Evolutionary conservation across 1,140 invertebrate species (phyloP), one percentile per base, ranked within the genome.

Genomic region (Cydia splendana): DNA sequence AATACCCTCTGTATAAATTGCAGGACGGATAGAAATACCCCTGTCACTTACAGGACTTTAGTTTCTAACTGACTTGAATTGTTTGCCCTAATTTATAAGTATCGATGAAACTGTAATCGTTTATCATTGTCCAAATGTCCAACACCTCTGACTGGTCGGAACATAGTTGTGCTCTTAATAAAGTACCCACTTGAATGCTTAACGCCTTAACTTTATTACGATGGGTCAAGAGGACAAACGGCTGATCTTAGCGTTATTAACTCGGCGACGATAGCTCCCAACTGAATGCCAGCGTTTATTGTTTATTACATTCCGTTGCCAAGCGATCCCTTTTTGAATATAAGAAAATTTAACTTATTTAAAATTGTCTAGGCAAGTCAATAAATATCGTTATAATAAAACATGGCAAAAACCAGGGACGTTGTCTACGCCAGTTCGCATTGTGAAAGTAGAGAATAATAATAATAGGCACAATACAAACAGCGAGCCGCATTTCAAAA

Each of bases 181-280:
- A 71, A 71, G 67, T 18, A 42, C 67, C 67, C 57, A 62, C 57
- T 62, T 20, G 57, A 62, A 62, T 62, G 57, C 18, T 20, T 18
- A 42, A 71, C 15, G 30, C n/a, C 67, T 38, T 71, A 71, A 71
- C 67, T 71, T 71, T 71, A 71, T 71, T 71, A 71, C 67, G 34
- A 71, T 71, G 67, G 67, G 67, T 71, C 67, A 71, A 71, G 67
- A 62, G 67, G 67, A 24, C 67, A 71, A 71, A 71, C 34, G 67
- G 67, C 67, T 71, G 67, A 71, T 71, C 67, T 71, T 38, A 71
- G 67, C 67, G 67, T 71, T 71, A 71, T 71, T 71, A 42, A 71
- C n/a, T 42, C 67, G n/a, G 18, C 67, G 34, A 42, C 67, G n/a
- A 24, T 62, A 20, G 20, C 20, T 20, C 20, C 57, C n/a, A 10